Conservation (phyloP, 2,113 vertebrate species). For the Myrmecophaga tridactyla region DNA sequence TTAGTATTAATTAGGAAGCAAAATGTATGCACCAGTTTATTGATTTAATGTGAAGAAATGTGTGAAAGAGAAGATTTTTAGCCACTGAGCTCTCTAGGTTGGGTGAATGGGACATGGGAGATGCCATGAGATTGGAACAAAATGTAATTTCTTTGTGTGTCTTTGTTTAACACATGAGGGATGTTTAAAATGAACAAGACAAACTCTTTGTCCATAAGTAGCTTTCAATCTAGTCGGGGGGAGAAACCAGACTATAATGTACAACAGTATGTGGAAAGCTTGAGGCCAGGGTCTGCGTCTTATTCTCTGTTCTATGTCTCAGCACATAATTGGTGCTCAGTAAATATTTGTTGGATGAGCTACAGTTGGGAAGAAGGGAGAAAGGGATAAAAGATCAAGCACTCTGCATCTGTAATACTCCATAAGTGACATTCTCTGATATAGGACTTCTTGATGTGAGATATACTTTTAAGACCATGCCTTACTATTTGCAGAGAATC, state of each 20-base stretch:
- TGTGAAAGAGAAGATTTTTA: background rate
- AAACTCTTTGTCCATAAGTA: background rate
- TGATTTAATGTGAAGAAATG: background rate
- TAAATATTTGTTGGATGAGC: background rate
- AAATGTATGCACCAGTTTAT: background rate
- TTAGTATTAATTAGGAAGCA: conserved; percentile 12
- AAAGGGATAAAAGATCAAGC: background rate
- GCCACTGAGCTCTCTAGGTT: background rate
- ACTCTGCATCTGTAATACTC: background rate
- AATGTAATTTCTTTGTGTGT: background rate
- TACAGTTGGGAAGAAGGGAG: background rate
- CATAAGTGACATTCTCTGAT: background rate
- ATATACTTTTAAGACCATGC: background rate
- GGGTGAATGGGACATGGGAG: background rate
- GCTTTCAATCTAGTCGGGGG: background rate
- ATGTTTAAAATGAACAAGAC: background rate
- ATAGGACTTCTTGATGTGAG: background rate
- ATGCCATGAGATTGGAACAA: conserved; percentile 4
- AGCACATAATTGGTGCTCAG: background rate
- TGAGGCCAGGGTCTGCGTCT: background rate
- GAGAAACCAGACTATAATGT: rapidly evolving
- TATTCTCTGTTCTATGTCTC: background rate
- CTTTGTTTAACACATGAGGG: background rate
- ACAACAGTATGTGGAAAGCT: background rate
- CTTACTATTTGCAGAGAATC: background rate